Base-by-base conservation (phyloP, 2,888 invertebrate genomes). In the Melolontha melolontha region DNA sequence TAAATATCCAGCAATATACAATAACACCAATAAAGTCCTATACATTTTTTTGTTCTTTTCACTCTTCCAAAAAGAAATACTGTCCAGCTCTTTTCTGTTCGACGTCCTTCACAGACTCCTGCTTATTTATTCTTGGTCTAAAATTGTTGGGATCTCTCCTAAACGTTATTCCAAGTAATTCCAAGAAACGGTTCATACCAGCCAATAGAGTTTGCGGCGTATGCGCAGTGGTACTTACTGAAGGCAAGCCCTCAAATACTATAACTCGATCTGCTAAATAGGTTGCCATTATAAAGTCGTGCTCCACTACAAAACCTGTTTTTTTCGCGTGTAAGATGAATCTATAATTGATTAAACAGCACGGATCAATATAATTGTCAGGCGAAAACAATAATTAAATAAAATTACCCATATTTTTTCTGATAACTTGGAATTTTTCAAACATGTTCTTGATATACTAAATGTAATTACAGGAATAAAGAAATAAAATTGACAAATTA, bases 281-380 rank as follows among this genome's bases (percentile, higher is more conserved):
- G 0, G 99, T 99, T 12, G 98, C 98, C 99, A 99, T 99, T 74
- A 99, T 99, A 84, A 99, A 99, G 86, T 99, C 98, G 91, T 99
- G 99, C 90, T 99, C 99, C 1, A 99, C 99, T 12, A 99, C 94
- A 83, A 99, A 99, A 10, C 98, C 99, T 6, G 99, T 99, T 83
- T 98, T 97, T 86, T 99, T 99, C 0, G 99, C 97, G 80, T 99
- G 99, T 49, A 99, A 88, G 82, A 99, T 98, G 82, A 98, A 99
- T 78, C 91, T 91, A 82, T 22, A 82, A 80, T 42, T 57, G 42
- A 39, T 11, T 7, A 10, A 22, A 44, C 22, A 22, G 22, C 4
- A 1, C 22, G 4, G 4, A 22, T 22, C 22, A 22, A 22, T 22
- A 4, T 1, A 22, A 22, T 22, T 22, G 22, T 2, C 4, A 22